A percentile compares a stretch with the other conserved stretches of the same genome.
These are phyloP conservation scores for Lanius collurio DNA, from an alignment of 2,113 vertebrate genomes.

Conservation along the genomic window DNA sequence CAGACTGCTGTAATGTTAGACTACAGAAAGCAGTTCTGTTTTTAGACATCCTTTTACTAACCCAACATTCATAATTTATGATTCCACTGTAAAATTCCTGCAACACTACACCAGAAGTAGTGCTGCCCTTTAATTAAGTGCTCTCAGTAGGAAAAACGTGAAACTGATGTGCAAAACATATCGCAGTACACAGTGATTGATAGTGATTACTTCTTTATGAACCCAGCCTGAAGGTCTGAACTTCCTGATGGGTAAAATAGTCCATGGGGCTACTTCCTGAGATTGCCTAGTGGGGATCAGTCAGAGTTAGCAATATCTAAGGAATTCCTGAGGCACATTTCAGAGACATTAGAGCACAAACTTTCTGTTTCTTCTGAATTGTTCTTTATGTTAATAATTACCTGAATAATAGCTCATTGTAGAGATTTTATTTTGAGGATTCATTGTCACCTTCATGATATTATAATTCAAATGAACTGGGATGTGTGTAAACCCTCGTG, in stretches of 20 bases:
- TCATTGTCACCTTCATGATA: not conserved
- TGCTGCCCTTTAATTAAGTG: slow-evolving; percentile 80
- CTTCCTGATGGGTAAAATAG: slow-evolving; percentile 83
- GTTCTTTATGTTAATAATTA: not conserved
- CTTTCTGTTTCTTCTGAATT: not conserved
- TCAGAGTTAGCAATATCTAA: slow-evolving; percentile 76
- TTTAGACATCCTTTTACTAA: slow-evolving; percentile 82
- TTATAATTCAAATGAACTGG: not conserved
- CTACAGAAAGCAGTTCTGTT: slow-evolving; percentile 80
- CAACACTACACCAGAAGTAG: slow-evolving; percentile 81
- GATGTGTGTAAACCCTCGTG: not conserved
- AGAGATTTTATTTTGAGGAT: not conserved
- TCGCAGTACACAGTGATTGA: slow-evolving; percentile 79
- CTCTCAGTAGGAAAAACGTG: slow-evolving; percentile 77
- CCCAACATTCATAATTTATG: slow-evolving; percentile 81
- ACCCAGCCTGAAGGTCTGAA: slow-evolving; percentile 87
- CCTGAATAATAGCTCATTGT: not conserved
- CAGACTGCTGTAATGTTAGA: slow-evolving; percentile 75
- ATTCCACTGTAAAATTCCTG: slow-evolving; percentile 80
- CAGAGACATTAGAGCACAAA: not conserved
- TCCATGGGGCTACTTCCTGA: slow-evolving; percentile 86
- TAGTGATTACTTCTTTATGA: slow-evolving; percentile 87
- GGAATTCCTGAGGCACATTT: slow-evolving; percentile 68
- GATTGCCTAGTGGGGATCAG: slow-evolving; percentile 74
- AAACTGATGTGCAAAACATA: slow-evolving; percentile 77